phyloP scores from a whole-genome alignment of 2,113 vertebrate genomes.

The Strix uralensis region DNA sequence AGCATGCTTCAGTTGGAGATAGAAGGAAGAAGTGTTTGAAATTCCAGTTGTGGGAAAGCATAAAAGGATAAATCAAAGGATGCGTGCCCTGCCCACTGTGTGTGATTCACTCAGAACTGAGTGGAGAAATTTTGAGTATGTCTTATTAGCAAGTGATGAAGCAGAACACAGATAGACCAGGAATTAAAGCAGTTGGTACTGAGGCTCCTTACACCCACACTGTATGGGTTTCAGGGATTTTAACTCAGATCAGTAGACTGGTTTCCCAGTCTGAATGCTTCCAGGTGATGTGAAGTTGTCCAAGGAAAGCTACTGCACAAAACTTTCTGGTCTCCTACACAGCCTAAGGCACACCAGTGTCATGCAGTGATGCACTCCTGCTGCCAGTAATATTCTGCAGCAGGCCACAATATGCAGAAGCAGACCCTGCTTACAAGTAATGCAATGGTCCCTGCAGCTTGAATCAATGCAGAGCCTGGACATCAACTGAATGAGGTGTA shows the following conservation, averaged over 20 bases:
- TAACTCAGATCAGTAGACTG: background rate
- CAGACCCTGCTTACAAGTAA: background rate
- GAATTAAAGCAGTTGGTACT: background rate
- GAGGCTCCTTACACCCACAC: background rate
- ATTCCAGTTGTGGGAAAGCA: background rate
- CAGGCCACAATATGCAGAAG: rapidly evolving
- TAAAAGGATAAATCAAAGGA: background rate
- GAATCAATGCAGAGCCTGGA: background rate
- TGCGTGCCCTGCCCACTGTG: background rate
- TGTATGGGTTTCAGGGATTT: background rate
- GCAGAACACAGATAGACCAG: background rate
- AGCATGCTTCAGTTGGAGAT: background rate
- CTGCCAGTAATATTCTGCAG: background rate
- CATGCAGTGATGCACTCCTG: background rate
- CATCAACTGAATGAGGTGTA: background rate
- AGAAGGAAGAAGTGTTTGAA: background rate
- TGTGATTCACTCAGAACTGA: background rate
- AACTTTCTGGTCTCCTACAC: background rate
- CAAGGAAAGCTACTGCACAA: background rate
- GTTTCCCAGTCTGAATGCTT: background rate
- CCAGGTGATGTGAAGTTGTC: background rate
- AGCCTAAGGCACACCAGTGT: background rate
- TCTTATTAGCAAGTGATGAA: background rate
- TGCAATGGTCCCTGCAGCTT: background rate
- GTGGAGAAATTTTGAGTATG: background rate